phyloP scores from a whole-genome alignment of 2,113 vertebrate genomes.

The Furnarius figulus region DNA sequence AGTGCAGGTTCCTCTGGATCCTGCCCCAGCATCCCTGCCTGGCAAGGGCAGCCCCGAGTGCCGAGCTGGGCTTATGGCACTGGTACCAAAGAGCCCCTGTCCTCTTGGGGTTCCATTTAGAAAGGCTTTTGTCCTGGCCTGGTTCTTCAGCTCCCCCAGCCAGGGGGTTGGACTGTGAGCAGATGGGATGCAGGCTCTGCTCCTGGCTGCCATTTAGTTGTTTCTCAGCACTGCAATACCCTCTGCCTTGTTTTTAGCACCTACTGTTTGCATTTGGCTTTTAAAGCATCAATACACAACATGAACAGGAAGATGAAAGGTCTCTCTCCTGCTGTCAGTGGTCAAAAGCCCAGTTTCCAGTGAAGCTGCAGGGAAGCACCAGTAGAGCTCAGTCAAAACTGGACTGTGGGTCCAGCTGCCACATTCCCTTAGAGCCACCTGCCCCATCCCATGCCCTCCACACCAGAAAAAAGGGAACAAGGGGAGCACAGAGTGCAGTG shows the following conservation, averaged over 20 bases:
- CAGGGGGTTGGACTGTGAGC: background rate
- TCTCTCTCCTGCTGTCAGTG: background rate
- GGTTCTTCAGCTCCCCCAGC: background rate
- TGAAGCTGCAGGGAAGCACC: background rate
- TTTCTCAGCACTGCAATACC: background rate
- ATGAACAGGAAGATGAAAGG: background rate
- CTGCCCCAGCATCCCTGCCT: background rate
- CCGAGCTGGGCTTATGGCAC: background rate
- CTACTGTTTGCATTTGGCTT: background rate
- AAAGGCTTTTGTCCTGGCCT: background rate
- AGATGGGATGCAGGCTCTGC: background rate
- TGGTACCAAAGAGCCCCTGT: background rate
- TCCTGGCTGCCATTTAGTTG: background rate
- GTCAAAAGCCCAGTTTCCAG: background rate
- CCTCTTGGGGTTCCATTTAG: background rate
- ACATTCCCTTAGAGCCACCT: too few relatives aligned
- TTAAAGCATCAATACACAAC: background rate
- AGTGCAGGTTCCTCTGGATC: background rate
- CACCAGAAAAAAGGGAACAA: accelerated
- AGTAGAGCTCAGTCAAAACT: background rate
- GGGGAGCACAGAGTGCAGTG: background rate
- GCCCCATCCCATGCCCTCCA: background rate
- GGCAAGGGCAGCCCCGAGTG: background rate
- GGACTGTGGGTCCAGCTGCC: background rate
- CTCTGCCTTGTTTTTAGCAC: background rate